phyloP scores from a whole-genome alignment of 2,888 invertebrate species.

The Cacoxenus indagator region DNA sequence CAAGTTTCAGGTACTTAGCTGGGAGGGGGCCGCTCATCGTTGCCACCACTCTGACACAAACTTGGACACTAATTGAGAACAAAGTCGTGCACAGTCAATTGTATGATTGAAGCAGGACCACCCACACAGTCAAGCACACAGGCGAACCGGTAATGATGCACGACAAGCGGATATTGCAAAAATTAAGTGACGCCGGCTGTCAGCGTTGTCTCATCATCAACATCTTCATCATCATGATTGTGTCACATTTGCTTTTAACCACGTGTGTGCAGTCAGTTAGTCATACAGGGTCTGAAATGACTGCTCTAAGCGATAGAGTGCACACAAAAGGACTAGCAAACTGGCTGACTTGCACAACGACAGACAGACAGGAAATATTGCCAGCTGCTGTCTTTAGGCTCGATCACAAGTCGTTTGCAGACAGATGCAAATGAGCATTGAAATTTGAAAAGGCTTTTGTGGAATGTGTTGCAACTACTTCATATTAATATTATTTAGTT shows the following conservation, averaged over 20 bases:
- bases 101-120: neutral
- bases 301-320: neutral
- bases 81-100: slow-evolving; percentile 2
- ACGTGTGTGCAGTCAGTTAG: neutral
- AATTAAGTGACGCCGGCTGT: slow-evolving; percentile 17
- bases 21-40: neutral
- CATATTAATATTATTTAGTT: no score
- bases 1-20: slow-evolving; percentile 11
- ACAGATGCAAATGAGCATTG: neutral
- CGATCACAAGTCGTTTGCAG: neutral
- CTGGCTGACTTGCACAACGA: neutral
- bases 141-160: slow-evolving; percentile 4
- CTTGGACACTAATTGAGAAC: slow-evolving; percentile 16
- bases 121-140: neutral
- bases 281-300: no score
- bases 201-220: neutral
- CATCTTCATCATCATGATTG: neutral
- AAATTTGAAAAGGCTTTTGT: neutral
- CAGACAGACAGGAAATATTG: neutral
- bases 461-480: neutral
- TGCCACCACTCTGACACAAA: neutral
- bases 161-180: slow-evolving; percentile 20
- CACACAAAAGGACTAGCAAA: neutral
- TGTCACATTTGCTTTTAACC: neutral
- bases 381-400: neutral